Percentiles rank a stretch among this genome's conserved stretches.
These are phyloP conservation scores for Elymnias hypermnestra DNA, from an alignment of 1,140 invertebrate species.

Conservation along the genomic window DNA sequence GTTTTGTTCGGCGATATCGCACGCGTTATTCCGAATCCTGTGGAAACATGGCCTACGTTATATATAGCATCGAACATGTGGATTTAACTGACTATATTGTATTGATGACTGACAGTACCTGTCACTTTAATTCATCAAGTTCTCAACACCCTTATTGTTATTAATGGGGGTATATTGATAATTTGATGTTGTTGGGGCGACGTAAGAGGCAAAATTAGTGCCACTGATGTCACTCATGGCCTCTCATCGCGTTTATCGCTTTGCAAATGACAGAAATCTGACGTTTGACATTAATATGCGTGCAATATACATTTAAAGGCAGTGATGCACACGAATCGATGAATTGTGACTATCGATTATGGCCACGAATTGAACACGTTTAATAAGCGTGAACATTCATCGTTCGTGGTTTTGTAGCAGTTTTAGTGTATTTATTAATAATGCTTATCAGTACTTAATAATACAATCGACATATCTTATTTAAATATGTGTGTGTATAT, in stretches of 20 bases:
- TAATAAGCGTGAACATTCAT: constrained; percentile 24
- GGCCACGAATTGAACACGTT: background rate
- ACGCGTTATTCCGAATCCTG: too few species aligned
- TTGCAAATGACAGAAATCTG: constrained; percentile 31
- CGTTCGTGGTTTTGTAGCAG: constrained; percentile 10
- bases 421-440: background rate
- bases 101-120: too few species aligned
- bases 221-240: constrained; percentile 12
- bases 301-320: constrained; percentile 48
- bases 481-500: too few species aligned
- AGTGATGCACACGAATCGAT: constrained; percentile 30
- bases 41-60: too few species aligned
- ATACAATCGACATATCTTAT: too few species aligned
- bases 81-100: too few species aligned
- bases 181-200: constrained; percentile 6
- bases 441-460: too few species aligned
- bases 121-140: too few species aligned
- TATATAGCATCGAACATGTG: too few species aligned
- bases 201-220: constrained; percentile 15
- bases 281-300: constrained; percentile 41
- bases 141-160: too few species aligned
- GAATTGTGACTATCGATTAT: constrained; percentile 44
- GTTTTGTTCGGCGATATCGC: too few species aligned
- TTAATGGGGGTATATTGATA: background rate
- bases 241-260: constrained; percentile 16